Evolutionary conservation across 2,888 invertebrate species (phyloP).

Genomic region (Hyppa rectilinea): DNA sequence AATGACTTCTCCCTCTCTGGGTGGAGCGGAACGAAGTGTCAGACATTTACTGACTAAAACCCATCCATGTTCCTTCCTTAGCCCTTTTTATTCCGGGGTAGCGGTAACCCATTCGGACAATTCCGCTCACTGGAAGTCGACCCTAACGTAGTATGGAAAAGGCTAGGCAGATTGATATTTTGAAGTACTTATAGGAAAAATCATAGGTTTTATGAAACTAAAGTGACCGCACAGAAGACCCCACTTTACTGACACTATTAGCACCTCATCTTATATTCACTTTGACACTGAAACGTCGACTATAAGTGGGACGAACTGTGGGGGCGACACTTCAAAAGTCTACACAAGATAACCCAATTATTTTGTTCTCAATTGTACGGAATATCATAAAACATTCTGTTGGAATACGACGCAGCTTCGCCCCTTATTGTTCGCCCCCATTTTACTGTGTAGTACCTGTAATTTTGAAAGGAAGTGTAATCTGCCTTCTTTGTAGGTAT

Average conservation of each 20-base stretch:
- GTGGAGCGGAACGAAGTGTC: no score
- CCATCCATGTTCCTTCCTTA: no score
- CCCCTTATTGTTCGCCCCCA: constrained; percentile 13
- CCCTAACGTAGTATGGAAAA: no score
- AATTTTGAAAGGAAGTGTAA: constrained; percentile 51
- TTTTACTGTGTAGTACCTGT: constrained; percentile 31
- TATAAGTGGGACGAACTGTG: constrained; percentile 9
- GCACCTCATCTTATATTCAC: constrained; percentile 29
- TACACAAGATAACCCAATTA: constrained; percentile 60
- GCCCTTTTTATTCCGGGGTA: no score
- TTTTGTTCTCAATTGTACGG: constrained; percentile 46
- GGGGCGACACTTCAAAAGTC: constrained; percentile 21
- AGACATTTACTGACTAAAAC: no score
- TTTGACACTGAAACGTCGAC: constrained; percentile 31
- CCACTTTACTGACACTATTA: constrained; percentile 3
- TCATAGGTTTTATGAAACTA: no score
- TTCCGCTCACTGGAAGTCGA: no score
- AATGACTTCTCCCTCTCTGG: no score
- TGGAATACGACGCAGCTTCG: constrained; percentile 16
- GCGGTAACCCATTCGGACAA: no score
- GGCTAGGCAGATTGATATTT: no score
- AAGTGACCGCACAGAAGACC: background rate
- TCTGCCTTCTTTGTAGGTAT: background rate
- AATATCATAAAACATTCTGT: constrained; percentile 50
- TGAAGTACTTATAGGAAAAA: no score